phyloP scores from a whole-genome alignment of 1,140 invertebrate species.

The Bombus sylvicola region DNA sequence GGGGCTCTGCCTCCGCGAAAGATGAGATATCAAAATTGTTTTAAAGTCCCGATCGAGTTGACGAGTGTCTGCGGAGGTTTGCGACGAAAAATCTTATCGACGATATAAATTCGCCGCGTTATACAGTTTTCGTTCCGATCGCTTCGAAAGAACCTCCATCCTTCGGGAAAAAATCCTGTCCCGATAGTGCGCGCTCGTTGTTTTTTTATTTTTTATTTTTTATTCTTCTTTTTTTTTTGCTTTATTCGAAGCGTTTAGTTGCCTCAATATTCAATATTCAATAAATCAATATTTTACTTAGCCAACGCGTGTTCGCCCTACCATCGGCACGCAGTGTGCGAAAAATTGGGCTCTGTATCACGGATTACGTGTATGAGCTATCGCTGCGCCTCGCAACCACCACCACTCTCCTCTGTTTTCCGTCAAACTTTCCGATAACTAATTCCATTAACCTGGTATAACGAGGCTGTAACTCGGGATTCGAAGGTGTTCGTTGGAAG shows the following conservation, averaged over 20 bases:
- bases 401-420: neutral
- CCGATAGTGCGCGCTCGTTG: neutral
- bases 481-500: too few relatives aligned
- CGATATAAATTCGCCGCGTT: slow-evolving; percentile 35
- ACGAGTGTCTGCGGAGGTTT: slow-evolving; percentile 59
- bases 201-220: neutral
- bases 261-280: slow-evolving; percentile 16
- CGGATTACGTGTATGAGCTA: neutral
- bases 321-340: neutral
- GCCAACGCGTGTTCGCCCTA: neutral
- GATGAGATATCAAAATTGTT: slow-evolving; percentile 72
- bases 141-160: neutral
- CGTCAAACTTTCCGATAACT: neutral
- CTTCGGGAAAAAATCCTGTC: neutral
- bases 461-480: neutral
- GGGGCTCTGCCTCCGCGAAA: slow-evolving; percentile 23
- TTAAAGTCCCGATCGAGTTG: slow-evolving; percentile 69
- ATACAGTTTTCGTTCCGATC: neutral
- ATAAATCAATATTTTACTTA: slow-evolving; percentile 31
- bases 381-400: neutral
- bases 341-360: neutral
- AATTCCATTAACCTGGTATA: slow-evolving; percentile 13
- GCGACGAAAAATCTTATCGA: slow-evolving; percentile 54
- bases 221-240: neutral
- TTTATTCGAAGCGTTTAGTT: slow-evolving; percentile 21